Percentiles rank a stretch among this genome's conserved stretches.
phyloP scores from a whole-genome alignment of 92 coral and sea anemone species.

The Bergia puertoricense region DNA sequence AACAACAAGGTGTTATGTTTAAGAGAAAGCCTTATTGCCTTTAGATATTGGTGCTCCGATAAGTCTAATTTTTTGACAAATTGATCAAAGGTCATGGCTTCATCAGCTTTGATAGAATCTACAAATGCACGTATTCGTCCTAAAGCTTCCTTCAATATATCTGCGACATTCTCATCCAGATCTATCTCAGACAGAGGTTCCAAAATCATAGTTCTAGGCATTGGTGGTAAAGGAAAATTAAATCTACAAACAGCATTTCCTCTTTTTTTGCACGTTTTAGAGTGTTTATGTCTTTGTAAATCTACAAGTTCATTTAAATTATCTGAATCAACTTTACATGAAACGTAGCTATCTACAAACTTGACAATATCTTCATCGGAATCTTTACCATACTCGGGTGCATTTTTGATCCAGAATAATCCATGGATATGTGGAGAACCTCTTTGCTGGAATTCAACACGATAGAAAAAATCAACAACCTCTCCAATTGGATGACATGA shows the following conservation, averaged over 20 bases:
- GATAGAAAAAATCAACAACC: slow-evolving; percentile 46
- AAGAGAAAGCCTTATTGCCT: slow-evolving; percentile 43
- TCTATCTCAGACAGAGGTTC: slow-evolving; percentile 23
- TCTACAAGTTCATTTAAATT: slow-evolving; percentile 37
- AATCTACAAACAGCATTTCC: slow-evolving; percentile 14
- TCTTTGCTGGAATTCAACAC: slow-evolving; percentile 47
- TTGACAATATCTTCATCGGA: slow-evolving; percentile 25
- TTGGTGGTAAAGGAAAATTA: slow-evolving; percentile 43
- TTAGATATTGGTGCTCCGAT: slow-evolving; percentile 43
- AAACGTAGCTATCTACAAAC: background rate
- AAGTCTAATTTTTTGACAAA: slow-evolving; percentile 35
- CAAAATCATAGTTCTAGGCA: slow-evolving; percentile 40
- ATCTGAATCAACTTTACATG: slow-evolving; percentile 31
- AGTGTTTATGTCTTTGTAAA: slow-evolving; percentile 49
- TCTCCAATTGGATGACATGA: slow-evolving; percentile 43
- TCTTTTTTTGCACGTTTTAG: slow-evolving; percentile 48
- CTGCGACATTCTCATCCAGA: slow-evolving; percentile 38
- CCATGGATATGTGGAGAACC: slow-evolving; percentile 55
- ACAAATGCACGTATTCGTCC: slow-evolving; percentile 22
- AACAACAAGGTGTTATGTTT: slow-evolving; percentile 20
- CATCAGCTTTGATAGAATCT: slow-evolving; percentile 34
- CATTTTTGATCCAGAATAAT: background rate
- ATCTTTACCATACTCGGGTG: slow-evolving; percentile 41
- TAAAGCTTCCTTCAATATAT: slow-evolving; percentile 25
- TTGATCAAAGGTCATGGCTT: slow-evolving; percentile 40